Base-by-base conservation (phyloP, 2,113 vertebrate genomes). In the Gambusia holbrooki region DNA sequence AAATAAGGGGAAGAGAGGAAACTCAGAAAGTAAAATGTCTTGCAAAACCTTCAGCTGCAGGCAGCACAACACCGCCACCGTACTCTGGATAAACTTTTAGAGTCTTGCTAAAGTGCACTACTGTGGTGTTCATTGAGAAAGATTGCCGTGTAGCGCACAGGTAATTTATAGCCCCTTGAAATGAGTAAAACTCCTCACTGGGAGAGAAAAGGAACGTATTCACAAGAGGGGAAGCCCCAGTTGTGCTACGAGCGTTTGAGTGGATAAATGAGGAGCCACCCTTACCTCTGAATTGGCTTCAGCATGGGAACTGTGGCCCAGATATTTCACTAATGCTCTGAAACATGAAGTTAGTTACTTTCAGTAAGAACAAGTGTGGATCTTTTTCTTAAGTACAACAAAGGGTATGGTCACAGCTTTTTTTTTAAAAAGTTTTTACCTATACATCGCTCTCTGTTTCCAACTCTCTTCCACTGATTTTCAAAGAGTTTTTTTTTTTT, bases 151-250 rank as follows among this genome's bases (percentile, higher is more conserved):
- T 15, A 11, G 13, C 37, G 13, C 33, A 32, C 33, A 0, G 25
- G 68, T 89, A 72, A 88, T 87, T 84, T 77, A 89, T 82, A 66
- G 27, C 66, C 60, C 62, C 42, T 14, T 72, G 77, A 51, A 86
- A 78, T 22, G 77, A 86, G 89, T 66, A 7, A 83, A 72, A 48
- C 64, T 7, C 67, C 63, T 60, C 45, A 42, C 22, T 78, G 35
- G 30, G 9, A 60, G 54, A 63, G 37, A 9, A 29, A 33, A 58
- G 67, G 15, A 13, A 71, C n/a, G 73, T 63, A 58, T 66, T 62
- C 83, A 71, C 82, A 33, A 42, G 54, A 83, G 82, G 64, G 65
- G 45, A 72, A 66, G 78, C 63, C 82, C 61, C 72, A 28, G 64
- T 33, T 6, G 62, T 42, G 29, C 67, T 79, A 42, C 68, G 69